Conservation (phyloP, 2,888 invertebrate species). For the Eristalis tenax region DNA sequence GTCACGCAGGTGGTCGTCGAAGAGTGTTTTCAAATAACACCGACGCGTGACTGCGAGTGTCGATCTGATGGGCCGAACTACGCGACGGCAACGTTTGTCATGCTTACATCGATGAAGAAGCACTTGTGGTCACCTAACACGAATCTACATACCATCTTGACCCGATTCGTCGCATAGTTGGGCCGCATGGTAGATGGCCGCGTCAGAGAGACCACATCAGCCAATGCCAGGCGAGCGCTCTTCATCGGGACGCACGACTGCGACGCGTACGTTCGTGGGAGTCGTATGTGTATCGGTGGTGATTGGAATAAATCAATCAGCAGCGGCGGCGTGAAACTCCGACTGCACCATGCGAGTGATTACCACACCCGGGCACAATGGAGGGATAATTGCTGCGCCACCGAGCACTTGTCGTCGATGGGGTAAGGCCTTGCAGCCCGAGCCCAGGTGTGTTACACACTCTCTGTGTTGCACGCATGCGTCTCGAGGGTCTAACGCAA, state of each 20-base stretch:
- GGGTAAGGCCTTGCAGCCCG: slow-evolving; percentile 18
- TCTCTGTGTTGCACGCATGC: neutral
- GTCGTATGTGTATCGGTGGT: neutral
- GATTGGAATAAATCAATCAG: slow-evolving; percentile 23
- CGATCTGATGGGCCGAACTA: no score
- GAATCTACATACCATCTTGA: slow-evolving; percentile 51
- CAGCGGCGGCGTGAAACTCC: neutral
- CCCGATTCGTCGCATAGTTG: slow-evolving; percentile 36
- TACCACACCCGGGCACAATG: slow-evolving; percentile 21
- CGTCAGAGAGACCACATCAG: neutral
- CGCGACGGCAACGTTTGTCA: neutral
- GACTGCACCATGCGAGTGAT: neutral
- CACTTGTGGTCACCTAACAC: slow-evolving; percentile 27
- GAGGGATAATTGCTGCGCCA: slow-evolving; percentile 35
- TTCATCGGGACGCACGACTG: neutral
- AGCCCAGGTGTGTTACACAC: neutral
- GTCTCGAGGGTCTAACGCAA: neutral
- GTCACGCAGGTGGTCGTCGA: slow-evolving; percentile 44
- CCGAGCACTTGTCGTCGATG: slow-evolving; percentile 34
- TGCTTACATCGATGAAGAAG: slow-evolving; percentile 15
- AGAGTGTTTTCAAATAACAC: slow-evolving; percentile 5
- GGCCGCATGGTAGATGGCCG: no score
- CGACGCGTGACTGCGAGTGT: slow-evolving; percentile 17
- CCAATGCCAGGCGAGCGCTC: slow-evolving; percentile 43
- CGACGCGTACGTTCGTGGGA: slow-evolving; percentile 15